These are phyloP conservation scores for Lamellibrachia satsuma DNA, from an alignment of 2,888 invertebrate species.

Conservation along the genomic window DNA sequence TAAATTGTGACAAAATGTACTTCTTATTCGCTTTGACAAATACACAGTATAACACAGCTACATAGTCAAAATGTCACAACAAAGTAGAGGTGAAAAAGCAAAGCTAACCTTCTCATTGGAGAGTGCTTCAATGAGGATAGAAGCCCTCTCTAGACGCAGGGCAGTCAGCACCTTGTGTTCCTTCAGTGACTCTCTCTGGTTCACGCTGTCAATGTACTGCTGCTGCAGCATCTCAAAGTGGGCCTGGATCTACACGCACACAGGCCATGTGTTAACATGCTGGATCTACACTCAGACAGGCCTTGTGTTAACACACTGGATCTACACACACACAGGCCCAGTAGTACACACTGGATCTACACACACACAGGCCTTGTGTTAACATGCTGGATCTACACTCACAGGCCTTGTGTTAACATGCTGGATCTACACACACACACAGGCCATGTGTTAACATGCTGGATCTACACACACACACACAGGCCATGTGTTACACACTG, in stretches of 20 bases:
- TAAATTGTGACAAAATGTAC: too few relatives aligned
- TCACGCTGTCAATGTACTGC: conserved; percentile 62
- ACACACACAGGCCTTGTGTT: background rate
- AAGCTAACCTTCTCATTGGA: conserved; percentile 61
- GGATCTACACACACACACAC: background rate
- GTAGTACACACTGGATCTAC: too few relatives aligned
- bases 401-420: background rate
- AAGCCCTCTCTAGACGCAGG: conserved; percentile 58
- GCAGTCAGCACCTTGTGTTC: conserved; percentile 58
- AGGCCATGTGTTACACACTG: background rate
- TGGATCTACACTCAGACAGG: background rate
- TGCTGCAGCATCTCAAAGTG: conserved; percentile 59
- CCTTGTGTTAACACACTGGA: background rate
- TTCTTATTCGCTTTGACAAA: background rate
- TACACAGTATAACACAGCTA: background rate
- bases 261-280: background rate
- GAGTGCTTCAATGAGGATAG: conserved; percentile 61
- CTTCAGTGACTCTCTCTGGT: conserved; percentile 61
- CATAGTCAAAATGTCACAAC: background rate
- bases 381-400: background rate
- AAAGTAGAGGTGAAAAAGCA: too few relatives aligned
- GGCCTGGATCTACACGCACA: conserved; percentile 52
- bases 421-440: background rate
- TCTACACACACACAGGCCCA: background rate
- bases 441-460: background rate